Evolutionary conservation across 2,797 vertebrate genomes (phyloP).

Genomic region (Lates japonicus): DNA sequence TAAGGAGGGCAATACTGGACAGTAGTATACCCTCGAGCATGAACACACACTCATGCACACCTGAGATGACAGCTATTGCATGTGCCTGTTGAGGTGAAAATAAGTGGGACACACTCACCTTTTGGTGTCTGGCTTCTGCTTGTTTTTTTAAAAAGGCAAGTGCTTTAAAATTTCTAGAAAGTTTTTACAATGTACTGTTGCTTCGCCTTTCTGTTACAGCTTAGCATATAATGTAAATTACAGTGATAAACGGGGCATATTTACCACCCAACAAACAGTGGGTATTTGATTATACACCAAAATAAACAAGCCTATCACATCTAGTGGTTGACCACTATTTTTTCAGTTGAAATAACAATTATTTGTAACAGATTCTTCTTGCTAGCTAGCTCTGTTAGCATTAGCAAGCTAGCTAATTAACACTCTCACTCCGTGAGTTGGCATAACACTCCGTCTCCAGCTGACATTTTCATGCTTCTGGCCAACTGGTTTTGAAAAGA

Average conservation of each 20-base stretch:
- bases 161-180: not conserved
- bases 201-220: too few species aligned
- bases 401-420: not conserved
- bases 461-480: not conserved
- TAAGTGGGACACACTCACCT: slow-evolving; percentile 20
- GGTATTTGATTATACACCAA: not conserved
- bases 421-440: not conserved
- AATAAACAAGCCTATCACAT: not conserved
- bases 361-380: not conserved
- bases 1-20: slow-evolving; percentile 15
- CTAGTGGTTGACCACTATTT: not conserved
- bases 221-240: too few species aligned
- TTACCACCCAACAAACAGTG: not conserved
- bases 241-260: too few species aligned
- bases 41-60: slow-evolving; percentile 12
- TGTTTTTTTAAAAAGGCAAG: not conserved
- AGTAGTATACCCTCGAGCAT: slow-evolving; percentile 14
- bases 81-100: slow-evolving; percentile 23
- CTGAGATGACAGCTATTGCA: slow-evolving; percentile 13
- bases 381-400: too few species aligned
- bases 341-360: not conserved
- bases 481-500: not conserved
- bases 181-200: too few species aligned
- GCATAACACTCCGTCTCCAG: not conserved
- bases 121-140: not conserved